Conservation (phyloP, 2,888 invertebrate species). For the Cheilosia impressa region DNA sequence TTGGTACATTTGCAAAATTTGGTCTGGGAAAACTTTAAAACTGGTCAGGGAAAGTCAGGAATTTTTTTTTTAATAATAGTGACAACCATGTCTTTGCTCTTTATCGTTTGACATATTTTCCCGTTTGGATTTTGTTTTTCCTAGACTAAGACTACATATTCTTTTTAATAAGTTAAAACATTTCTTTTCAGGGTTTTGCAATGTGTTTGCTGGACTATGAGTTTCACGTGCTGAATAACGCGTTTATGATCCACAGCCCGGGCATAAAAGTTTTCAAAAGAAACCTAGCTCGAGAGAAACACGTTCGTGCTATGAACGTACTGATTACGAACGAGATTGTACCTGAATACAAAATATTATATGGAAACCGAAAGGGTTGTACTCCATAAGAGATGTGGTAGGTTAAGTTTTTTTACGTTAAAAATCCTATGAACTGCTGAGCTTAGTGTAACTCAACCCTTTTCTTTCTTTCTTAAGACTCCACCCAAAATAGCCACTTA, state of each 20-base stretch:
- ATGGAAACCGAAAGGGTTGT: constrained; percentile 89
- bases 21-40: too few relatives aligned
- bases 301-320: constrained; percentile 84
- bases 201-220: constrained; percentile 95
- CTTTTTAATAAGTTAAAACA: too few relatives aligned
- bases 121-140: neutral
- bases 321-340: constrained; percentile 88
- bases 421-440: too few relatives aligned
- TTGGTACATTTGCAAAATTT: too few relatives aligned
- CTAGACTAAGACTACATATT: neutral
- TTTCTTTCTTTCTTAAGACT: too few relatives aligned
- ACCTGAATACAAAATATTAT: constrained; percentile 91
- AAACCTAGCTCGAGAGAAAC: constrained; percentile 87
- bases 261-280: constrained; percentile 92
- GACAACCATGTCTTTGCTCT: too few relatives aligned
- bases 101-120: too few relatives aligned
- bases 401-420: neutral
- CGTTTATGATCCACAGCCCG: constrained; percentile 94
- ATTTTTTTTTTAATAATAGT: too few relatives aligned
- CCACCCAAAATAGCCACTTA: too few relatives aligned
- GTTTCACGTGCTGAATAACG: constrained; percentile 94
- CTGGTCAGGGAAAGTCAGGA: too few relatives aligned
- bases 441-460: too few relatives aligned
- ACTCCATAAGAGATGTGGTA: neutral
- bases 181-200: constrained; percentile 89